Conservation (phyloP, 2,113 vertebrate species). For the Okapia johnstoni region DNA sequence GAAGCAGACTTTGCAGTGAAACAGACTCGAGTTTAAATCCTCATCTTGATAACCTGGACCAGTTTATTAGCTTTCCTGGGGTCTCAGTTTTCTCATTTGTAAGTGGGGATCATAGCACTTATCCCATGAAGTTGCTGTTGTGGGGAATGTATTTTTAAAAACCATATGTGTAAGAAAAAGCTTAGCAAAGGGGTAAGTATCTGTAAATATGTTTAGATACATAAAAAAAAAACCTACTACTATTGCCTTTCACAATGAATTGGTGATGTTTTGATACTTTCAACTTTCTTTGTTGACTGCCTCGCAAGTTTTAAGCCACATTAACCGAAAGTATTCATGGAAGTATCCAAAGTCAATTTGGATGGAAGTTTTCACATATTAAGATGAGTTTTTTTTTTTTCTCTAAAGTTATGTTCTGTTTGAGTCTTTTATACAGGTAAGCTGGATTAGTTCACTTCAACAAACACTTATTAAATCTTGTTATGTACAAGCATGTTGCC, state of each 20-base stretch:
- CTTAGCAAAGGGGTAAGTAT: neutral
- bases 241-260: neutral
- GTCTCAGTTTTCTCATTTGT: neutral
- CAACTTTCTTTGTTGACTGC: conserved; percentile 7
- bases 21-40: neutral
- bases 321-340: conserved; percentile 17
- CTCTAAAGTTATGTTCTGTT: neutral
- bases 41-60: neutral
- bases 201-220: neutral
- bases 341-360: conserved; percentile 31
- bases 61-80: neutral
- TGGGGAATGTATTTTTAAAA: neutral
- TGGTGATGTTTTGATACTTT: neutral
- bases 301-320: conserved; percentile 9
- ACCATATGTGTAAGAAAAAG: neutral
- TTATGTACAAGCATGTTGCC: neutral
- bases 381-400: neutral
- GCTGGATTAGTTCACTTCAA: neutral
- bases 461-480: neutral
- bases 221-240: neutral
- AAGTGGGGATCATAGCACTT: neutral
- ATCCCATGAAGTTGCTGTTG: neutral
- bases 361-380: neutral
- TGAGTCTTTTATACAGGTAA: neutral
- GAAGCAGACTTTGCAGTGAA: neutral